phyloP scores from a whole-genome alignment of 2,888 invertebrate genomes.

The Leptogaster cylindrica region DNA sequence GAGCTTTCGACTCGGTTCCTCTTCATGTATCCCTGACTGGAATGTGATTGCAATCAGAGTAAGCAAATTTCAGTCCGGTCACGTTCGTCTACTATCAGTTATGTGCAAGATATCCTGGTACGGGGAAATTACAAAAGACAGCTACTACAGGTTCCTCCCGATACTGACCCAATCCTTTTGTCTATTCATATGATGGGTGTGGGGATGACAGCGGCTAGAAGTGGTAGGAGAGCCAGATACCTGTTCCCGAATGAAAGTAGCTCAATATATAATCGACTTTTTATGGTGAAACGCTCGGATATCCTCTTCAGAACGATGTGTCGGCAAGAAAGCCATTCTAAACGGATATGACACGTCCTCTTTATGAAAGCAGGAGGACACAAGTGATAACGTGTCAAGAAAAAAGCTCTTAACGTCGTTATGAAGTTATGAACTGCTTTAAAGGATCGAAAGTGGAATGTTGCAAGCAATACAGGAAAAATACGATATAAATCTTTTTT shows the following conservation, averaged over 20 bases:
- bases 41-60: slow-evolving; percentile 30
- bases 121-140: slow-evolving; percentile 29
- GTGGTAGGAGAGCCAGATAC: neutral
- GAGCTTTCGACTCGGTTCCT: slow-evolving; percentile 6
- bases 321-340: neutral
- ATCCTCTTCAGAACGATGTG: neutral
- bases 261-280: slow-evolving; percentile 21
- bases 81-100: slow-evolving; percentile 25
- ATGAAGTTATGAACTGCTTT: slow-evolving; percentile 3
- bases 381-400: slow-evolving; percentile 19
- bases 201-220: too few relatives aligned
- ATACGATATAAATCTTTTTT: too few relatives aligned
- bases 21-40: neutral
- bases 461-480: too few relatives aligned
- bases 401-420: slow-evolving; percentile 2
- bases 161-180: neutral
- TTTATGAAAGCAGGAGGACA: slow-evolving; percentile 14
- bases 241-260: slow-evolving; percentile 3
- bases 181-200: neutral
- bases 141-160: slow-evolving; percentile 9
- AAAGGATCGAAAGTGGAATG: too few relatives aligned
- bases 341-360: slow-evolving; percentile 22
- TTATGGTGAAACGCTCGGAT: slow-evolving; percentile 4
- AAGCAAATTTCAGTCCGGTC: slow-evolving; percentile 35
- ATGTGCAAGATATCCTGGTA: slow-evolving; percentile 16